Conservation (phyloP, 2,113 vertebrate species). For the Semicossyphus pulcher region DNA sequence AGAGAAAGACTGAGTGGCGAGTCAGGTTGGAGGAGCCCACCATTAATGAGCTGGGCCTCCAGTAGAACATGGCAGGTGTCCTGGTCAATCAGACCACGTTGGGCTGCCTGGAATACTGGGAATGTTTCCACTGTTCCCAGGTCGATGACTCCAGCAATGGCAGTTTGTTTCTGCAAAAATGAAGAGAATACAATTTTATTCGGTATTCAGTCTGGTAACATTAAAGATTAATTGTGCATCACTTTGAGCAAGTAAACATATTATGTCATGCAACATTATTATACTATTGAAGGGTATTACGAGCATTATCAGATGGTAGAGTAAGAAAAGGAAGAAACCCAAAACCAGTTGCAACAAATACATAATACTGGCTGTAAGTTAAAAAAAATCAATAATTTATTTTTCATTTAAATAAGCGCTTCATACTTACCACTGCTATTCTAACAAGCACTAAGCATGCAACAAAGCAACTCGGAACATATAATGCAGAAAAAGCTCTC, state of each 20-base stretch:
- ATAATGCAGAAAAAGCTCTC: slow-evolving; percentile 22
- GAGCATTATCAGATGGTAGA: slow-evolving; percentile 1
- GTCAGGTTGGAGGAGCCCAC: slow-evolving; percentile 88
- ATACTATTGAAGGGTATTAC: neutral
- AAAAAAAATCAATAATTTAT: too few species aligned
- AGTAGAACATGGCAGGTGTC: slow-evolving; percentile 90
- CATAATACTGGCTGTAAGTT: neutral
- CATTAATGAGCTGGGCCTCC: slow-evolving; percentile 90
- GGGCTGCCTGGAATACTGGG: slow-evolving; percentile 91
- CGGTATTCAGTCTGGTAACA: neutral
- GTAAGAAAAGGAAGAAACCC: slow-evolving; percentile 37
- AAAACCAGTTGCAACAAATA: slow-evolving; percentile 33
- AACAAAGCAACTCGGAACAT: slow-evolving; percentile 70
- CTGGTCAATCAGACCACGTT: slow-evolving; percentile 94
- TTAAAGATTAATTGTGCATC: neutral
- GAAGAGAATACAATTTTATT: slow-evolving; percentile 43
- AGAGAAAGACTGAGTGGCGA: slow-evolving; percentile 85
- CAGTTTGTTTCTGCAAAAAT: slow-evolving; percentile 83
- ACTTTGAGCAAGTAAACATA: neutral
- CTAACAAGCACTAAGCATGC: slow-evolving; percentile 75
- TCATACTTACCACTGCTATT: slow-evolving; percentile 49
- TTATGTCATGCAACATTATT: neutral
- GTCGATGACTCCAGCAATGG: slow-evolving; percentile 94
- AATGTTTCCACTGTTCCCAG: slow-evolving; percentile 95
- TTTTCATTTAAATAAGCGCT: neutral